phyloP scores from a whole-genome alignment of 1,140 invertebrate species.

The Eueides isabella region DNA sequence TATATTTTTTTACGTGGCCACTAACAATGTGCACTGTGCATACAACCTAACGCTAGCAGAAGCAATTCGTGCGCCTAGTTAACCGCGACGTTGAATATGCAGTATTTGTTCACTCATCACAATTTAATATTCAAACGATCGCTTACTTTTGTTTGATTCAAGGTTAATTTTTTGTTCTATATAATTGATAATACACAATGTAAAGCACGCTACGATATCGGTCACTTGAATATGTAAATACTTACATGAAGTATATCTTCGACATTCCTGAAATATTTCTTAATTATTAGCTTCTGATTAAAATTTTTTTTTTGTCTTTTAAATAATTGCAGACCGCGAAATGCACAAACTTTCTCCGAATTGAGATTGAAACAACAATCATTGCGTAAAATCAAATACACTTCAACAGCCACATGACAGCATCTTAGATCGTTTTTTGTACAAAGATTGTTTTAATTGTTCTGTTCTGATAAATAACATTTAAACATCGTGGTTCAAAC shows the following conservation, averaged over 20 bases:
- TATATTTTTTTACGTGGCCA: not conserved
- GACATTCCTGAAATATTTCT: no score
- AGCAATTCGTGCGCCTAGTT: constrained; percentile 60
- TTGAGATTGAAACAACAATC: not conserved
- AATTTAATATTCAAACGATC: constrained; percentile 66
- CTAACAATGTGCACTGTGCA: not conserved
- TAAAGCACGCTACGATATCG: constrained; percentile 36
- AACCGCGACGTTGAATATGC: constrained; percentile 73
- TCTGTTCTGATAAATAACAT: not conserved
- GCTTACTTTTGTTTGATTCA: constrained; percentile 64
- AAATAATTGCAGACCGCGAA: no score
- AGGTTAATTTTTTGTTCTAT: constrained; percentile 67
- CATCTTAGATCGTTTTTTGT: not conserved
- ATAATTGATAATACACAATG: constrained; percentile 55
- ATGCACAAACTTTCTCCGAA: no score
- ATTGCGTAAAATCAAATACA: not conserved
- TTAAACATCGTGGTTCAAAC: not conserved
- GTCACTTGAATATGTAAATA: constrained; percentile 31
- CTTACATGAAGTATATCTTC: not conserved
- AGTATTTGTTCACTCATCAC: constrained; percentile 63
- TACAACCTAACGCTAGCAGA: constrained; percentile 19
- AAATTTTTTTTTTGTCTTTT: no score
- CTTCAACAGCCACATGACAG: not conserved
- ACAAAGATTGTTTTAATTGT: not conserved
- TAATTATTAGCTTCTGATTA: no score